A percentile compares a stretch with the other conserved stretches of the same genome.
Evolutionary conservation across 2,888 invertebrate species (phyloP).

Genomic region (Macrosiphum euphorbiae): DNA sequence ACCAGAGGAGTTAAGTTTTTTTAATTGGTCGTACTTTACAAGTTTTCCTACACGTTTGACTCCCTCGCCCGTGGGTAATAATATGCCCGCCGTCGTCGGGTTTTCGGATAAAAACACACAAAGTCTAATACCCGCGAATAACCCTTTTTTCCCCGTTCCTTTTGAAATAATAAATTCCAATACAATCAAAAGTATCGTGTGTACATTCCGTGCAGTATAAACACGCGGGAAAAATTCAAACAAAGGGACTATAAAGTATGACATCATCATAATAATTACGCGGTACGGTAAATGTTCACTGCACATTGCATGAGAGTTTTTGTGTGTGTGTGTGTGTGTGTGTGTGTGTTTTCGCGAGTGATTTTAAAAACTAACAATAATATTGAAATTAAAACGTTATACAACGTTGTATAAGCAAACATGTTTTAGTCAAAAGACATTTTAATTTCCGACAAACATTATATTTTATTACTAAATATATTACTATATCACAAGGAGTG

Average conservation of each 20-base stretch:
- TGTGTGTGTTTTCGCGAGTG: neutral
- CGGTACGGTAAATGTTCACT: neutral
- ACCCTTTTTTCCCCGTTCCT: constrained; percentile 48
- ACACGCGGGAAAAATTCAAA: constrained; percentile 20
- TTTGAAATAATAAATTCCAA: constrained; percentile 35
- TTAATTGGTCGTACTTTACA: constrained; percentile 64
- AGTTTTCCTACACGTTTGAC: constrained; percentile 53
- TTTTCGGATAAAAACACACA: constrained; percentile 34
- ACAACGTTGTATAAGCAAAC: neutral
- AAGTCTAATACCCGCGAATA: constrained; percentile 58
- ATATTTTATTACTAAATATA: neutral
- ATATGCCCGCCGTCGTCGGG: neutral
- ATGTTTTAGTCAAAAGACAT: neutral
- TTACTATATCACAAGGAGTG: neutral
- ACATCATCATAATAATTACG: constrained; percentile 6
- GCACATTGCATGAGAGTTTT: neutral
- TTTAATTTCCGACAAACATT: neutral
- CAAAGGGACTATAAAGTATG: neutral
- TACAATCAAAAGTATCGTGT: constrained; percentile 52
- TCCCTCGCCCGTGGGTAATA: neutral
- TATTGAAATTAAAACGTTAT: neutral
- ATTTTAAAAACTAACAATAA: neutral
- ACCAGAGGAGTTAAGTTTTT: constrained; percentile 60
- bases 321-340: neutral
- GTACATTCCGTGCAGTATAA: neutral